Conservation (phyloP, 2,888 invertebrate species). For the Cantharis nigra region DNA sequence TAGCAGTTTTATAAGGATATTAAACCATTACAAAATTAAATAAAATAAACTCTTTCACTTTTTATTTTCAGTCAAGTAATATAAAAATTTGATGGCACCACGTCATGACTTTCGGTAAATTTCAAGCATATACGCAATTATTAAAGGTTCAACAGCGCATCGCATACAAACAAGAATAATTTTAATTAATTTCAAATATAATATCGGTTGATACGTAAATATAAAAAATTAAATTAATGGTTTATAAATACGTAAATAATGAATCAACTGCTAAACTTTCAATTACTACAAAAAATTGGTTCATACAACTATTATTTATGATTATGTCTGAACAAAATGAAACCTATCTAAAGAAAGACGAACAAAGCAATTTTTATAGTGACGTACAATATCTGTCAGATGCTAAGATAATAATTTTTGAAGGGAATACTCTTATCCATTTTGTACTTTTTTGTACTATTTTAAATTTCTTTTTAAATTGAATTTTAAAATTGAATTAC, state of each 20-base stretch:
- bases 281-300: constrained; percentile 1
- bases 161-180: background rate
- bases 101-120: background rate
- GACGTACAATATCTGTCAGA: constrained; percentile 2
- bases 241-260: background rate
- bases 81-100: background rate
- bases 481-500: background rate
- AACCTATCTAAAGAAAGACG: constrained; percentile 3
- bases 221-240: background rate
- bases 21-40: too few species aligned
- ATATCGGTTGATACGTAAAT: background rate
- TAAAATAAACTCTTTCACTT: too few species aligned
- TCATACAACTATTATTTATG: constrained; percentile 1
- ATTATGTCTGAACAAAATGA: constrained; percentile 2
- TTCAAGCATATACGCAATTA: background rate
- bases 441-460: background rate
- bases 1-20: too few species aligned
- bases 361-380: constrained; percentile 5
- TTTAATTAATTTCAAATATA: background rate
- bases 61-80: too few species aligned
- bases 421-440: background rate
- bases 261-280: background rate
- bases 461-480: background rate
- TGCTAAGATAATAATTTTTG: constrained; percentile 5
- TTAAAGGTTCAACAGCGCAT: background rate